Evolutionary conservation across 2,888 invertebrate species (phyloP), one percentile per base, ranked within the genome.

Genomic region (Alsophila aescularia): DNA sequence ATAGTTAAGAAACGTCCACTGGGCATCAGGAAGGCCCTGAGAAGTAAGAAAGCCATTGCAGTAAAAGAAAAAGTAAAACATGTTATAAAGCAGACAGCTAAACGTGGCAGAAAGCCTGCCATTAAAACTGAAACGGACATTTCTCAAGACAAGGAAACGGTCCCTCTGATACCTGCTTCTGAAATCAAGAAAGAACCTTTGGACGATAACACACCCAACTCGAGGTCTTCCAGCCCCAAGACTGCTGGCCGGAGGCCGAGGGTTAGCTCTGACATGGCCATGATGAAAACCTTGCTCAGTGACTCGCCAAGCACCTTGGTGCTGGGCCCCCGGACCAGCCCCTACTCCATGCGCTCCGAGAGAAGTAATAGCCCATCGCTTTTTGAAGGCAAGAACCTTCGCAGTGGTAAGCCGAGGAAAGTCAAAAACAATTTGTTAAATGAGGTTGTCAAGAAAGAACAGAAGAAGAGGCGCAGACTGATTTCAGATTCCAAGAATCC

Each of bases 351-450:
- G 74, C 84, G 94, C 54, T 93, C 93, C 8, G 94, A 94, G 66
- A 88, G 93, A 56, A 91, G 92, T 67, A 90, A 90, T 62, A 92
- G 92, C 58, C 92, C 92, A 41, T 87, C 90, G 58, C 69, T 87
- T 42, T 79, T 84, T 48, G 92, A 93, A 61, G 90, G 90, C 18
- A 92, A 94, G 61, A 93, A 93, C 58, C 83, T 95, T 50, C 87
- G 95, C 45, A 95, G 95, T 76, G 95, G 95, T 0, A 95, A 94
- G 73, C 93, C 94, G 39, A 90, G 94, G 51, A 94, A 94, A 80
- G 83, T 93, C 8, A 93, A 93, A 71, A 92, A 86, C 65, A 85
- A 90, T 65, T 83, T 92, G 40, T 75, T 94, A 32, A 89, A 92
- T 70, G 93, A 93, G 65, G 93, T 93, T 58, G 86, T 94, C n/a